Percentiles rank a stretch among this genome's conserved stretches.
These are phyloP conservation scores for Apis mellifera DNA, from an alignment of 1,140 invertebrate genomes.

Conservation along the genomic window DNA sequence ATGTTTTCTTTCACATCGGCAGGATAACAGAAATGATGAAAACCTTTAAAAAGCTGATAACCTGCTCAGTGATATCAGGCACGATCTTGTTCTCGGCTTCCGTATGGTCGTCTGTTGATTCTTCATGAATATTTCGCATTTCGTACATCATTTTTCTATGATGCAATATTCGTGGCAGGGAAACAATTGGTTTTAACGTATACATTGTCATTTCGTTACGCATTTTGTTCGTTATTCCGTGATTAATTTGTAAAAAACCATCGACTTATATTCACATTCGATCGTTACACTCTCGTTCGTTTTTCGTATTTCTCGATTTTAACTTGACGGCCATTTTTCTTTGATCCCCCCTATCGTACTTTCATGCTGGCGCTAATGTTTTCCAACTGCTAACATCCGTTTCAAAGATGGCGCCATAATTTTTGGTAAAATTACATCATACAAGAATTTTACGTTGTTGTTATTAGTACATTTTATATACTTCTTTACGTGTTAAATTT, in stretches of 20 bases:
- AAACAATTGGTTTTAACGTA: conserved; percentile 81
- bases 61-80: conserved; percentile 85
- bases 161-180: conserved; percentile 77
- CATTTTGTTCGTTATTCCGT: conserved; percentile 13
- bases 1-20: neutral
- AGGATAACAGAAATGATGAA: conserved; percentile 74
- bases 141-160: conserved; percentile 84
- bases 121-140: conserved; percentile 83
- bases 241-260: conserved; percentile 14
- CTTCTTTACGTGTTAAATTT: too few relatives aligned
- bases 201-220: conserved; percentile 81
- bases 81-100: conserved; percentile 75
- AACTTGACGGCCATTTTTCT: conserved; percentile 38
- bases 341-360: neutral
- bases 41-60: conserved; percentile 88
- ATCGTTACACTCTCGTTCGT: conserved; percentile 45
- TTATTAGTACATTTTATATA: neutral
- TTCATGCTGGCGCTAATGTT: neutral
- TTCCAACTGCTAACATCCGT: conserved; percentile 23
- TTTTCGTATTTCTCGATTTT: conserved; percentile 49
- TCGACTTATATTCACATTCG: conserved; percentile 14
- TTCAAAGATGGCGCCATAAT: conserved; percentile 42
- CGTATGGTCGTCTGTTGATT: conserved; percentile 73
- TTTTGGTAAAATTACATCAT: conserved; percentile 19
- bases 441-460: neutral